Evolutionary conservation across 2,113 vertebrate genomes (phyloP).

Genomic region (Cynoglossus semilaevis): DNA sequence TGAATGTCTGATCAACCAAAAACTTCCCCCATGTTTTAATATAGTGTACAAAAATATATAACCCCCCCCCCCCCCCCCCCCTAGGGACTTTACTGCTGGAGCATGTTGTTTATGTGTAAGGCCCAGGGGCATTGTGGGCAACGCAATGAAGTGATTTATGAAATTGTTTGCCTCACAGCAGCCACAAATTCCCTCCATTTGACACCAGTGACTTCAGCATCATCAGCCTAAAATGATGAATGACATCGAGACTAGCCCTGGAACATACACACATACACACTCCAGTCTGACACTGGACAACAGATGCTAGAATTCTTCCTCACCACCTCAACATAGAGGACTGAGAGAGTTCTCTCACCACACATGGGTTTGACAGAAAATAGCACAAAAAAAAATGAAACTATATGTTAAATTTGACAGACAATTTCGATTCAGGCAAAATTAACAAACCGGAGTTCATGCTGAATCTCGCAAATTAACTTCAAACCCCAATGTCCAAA

Average conservation of each 20-base stretch:
- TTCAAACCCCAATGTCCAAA: no score
- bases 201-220: constrained; percentile 51
- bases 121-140: constrained; percentile 36
- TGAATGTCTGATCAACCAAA: no score
- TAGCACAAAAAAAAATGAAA: no score
- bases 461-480: no score
- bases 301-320: constrained; percentile 1
- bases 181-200: constrained; percentile 58
- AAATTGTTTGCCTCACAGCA: constrained; percentile 63
- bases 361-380: no score
- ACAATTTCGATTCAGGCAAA: no score
- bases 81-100: constrained; percentile 29
- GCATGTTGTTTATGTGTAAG: constrained; percentile 59
- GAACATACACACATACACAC: constrained; percentile 21
- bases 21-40: no score
- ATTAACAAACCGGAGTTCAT: no score
- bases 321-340: not conserved
- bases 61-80: constrained; percentile 48
- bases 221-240: constrained; percentile 50
- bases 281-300: constrained; percentile 15
- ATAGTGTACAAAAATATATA: no score
- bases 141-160: constrained; percentile 68
- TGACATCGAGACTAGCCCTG: constrained; percentile 40
- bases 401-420: no score
- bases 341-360: no score